These are phyloP conservation scores for Tychaedon coryphoeus DNA, from an alignment of 2,113 vertebrate species.

Conservation along the genomic window DNA sequence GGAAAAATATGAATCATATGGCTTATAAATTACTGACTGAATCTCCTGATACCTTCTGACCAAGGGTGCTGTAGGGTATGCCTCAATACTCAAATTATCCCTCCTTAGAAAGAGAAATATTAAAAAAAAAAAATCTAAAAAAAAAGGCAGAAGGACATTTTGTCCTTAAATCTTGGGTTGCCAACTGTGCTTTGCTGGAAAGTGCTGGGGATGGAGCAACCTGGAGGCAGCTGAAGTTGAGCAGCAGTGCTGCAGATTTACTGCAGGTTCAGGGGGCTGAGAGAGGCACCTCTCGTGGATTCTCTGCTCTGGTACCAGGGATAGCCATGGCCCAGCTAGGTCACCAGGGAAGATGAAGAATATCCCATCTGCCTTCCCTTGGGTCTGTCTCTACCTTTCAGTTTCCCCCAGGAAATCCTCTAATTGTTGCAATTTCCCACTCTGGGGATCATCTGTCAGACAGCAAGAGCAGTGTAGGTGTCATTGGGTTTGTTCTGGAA, in stretches of 20 bases:
- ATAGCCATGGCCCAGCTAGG: background rate
- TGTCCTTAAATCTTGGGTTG: background rate
- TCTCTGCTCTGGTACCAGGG: background rate
- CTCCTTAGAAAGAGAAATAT: background rate
- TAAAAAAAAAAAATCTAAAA: too few relatives aligned
- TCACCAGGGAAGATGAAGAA: background rate
- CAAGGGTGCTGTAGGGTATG: background rate
- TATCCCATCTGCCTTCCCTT: background rate
- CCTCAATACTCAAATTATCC: background rate
- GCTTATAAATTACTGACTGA: background rate
- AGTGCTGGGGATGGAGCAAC: background rate
- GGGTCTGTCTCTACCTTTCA: background rate
- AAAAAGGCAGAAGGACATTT: background rate
- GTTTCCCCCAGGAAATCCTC: background rate
- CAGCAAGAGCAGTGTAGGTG: background rate
- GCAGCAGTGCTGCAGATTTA: rapidly evolving
- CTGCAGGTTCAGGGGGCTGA: background rate
- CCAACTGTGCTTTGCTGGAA: background rate
- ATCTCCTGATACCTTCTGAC: background rate
- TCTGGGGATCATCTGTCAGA: background rate
- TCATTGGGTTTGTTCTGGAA: background rate
- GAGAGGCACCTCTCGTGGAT: background rate
- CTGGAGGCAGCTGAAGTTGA: background rate
- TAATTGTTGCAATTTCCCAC: background rate
- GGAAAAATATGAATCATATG: background rate